Evolutionary conservation across 2,888 invertebrate species (phyloP), one percentile per base, ranked within the genome.

Genomic region (Eristalis arbustorum): DNA sequence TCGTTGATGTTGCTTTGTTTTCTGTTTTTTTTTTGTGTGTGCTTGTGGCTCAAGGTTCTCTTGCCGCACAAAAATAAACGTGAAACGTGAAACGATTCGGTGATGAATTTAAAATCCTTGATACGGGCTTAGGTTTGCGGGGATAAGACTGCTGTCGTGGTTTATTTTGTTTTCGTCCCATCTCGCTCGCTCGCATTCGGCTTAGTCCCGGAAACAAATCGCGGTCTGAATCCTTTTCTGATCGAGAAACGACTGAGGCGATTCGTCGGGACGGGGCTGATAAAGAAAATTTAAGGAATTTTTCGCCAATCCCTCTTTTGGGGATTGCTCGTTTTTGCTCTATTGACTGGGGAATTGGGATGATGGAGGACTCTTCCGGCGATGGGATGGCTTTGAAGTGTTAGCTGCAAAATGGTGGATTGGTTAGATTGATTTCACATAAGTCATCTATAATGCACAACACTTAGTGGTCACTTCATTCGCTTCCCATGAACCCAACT

Each of bases 41-140:
- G 71, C 72, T 82, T 85, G 79, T 63, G 66, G 73, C 76, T 74
- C 23, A 85, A 75, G 75, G 75, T 80, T 57, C 49, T 23, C 42
- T 49, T 61, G 69, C 31, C 40, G 71, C 61, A 59, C 57, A 8
- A n/a, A 49, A 18, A 18, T 49, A 49, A 49, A 49, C 49, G 49
- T 49, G 37, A 37, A 78, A 84, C 81, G 81, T 81, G 73, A 76
- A 62, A 42, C 72, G 72, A 84, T 84, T 84, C 59, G 42, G 11
- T 71, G 59, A 81, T 76, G 72, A 64, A 76, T 63, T 23, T 61
- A 63, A 71, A 80, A 80, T 69, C 76, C 40, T 63, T 81, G 49
- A 66, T 37, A 31, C 22, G 34, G 56, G 42, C 34, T 74, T 77
- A 69, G 73, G 14, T 77, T 81, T 62, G 28, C n/a, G 57, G 61